Evolutionary conservation across 2,113 vertebrate genomes (phyloP).

Genomic region (Nibea albiflora): DNA sequence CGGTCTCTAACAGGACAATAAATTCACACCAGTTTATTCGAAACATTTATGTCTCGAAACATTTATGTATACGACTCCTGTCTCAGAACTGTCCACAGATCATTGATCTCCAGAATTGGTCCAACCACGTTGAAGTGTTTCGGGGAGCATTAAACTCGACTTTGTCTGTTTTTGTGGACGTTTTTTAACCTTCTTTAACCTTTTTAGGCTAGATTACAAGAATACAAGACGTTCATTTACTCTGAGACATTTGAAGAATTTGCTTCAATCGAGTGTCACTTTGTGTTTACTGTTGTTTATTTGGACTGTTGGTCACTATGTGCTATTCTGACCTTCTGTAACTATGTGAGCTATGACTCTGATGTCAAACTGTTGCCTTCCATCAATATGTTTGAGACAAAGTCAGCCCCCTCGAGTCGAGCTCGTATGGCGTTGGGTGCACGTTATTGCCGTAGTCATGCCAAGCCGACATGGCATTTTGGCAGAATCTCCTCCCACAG

Average conservation of each 20-base stretch:
- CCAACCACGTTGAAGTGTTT: background rate
- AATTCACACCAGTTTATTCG: background rate
- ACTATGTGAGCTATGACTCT: constrained; percentile 14
- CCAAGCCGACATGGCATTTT: constrained; percentile 65
- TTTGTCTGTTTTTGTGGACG: background rate
- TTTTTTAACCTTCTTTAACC: background rate
- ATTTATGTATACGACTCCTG: background rate
- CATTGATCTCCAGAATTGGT: background rate
- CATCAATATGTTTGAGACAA: constrained; percentile 24
- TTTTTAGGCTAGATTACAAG: background rate
- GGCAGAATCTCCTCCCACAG: constrained; percentile 61
- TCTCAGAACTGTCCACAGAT: background rate
- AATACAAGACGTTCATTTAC: background rate
- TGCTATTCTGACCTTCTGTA: constrained; percentile 19
- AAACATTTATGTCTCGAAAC: background rate
- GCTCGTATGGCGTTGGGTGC: background rate
- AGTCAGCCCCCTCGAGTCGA: background rate
- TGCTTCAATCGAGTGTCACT: background rate
- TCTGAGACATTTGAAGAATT: background rate
- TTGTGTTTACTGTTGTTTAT: constrained; percentile 29
- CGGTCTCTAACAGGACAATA: background rate
- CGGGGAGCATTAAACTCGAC: background rate
- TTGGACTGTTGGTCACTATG: constrained; percentile 3
- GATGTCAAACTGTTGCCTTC: constrained; percentile 25
- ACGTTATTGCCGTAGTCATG: constrained; percentile 17